Base-by-base conservation (phyloP, 2,888 invertebrate genomes). In the Dugesia japonica region DNA sequence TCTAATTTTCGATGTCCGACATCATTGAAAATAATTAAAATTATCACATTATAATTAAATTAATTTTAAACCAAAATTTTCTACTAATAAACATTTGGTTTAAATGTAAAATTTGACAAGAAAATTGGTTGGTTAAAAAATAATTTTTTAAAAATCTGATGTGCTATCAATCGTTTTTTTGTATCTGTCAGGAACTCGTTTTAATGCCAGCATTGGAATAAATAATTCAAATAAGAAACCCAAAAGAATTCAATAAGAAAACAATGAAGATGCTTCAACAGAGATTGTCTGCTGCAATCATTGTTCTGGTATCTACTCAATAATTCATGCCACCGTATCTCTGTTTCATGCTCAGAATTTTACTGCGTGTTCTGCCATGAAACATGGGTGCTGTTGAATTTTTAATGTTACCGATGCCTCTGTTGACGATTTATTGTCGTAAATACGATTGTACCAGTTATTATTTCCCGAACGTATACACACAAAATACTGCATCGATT, bases 221-320 rank as follows among this genome's bases (percentile, higher is more conserved):
- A 56, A 56, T 56, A 56, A 56, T 56, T 56, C 56, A 56, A 38
- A 38, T 13, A 38, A 38, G 38, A 38, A 38, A 38, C 38, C 38
- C 56, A 56, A n/a, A 56, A 56, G 56, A 56, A 56, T 56, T 56
- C 56, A 56, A 56, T 56, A 1, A 56, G 56, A 56, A 56, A 56
- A 56, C 56, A 56, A 56, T 56, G 56, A 56, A 56, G 56, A 56
- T 56, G 56, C 56, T 56, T n/a, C 56, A 56, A 56, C 56, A 56
- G 56, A 56, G 56, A 56, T 56, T 56, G 56, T 56, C 56, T 56
- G 17, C 17, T n/a, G 56, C 56, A n/a, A 4, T 56, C 56, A 56
- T 56, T 56, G 56, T 56, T 56, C 56, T 56, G 1, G 56, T 56
- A 56, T 56, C 38, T 38, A 38, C 38, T 38, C 56, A 56, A 56